Base-by-base conservation (phyloP, 2,797 vertebrate genomes). In the Urosaurus nigricauda region DNA sequence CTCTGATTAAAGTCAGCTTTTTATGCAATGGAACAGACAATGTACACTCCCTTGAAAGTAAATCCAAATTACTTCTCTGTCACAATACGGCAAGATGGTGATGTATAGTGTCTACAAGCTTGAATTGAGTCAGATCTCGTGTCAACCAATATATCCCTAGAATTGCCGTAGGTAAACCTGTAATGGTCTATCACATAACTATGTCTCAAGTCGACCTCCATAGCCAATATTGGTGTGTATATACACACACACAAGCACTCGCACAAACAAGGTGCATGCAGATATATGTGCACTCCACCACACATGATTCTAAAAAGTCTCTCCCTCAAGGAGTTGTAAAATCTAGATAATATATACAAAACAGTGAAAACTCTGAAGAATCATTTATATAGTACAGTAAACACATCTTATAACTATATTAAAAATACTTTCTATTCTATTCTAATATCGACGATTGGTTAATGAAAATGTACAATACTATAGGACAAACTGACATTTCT, bases 1-100 rank as follows among this genome's bases (percentile, higher is more conserved):
- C 65, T 70, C 63, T 73, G 58, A 88, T 84, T 79, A 84, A 73
- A 73, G 43, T 65, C 58, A 13, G 79, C 19, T 71, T 70, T 79
- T 78, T 21, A 82, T 81, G 14, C 70, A 81, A 71, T 70, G 53
- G 14, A 53, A 35, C 21, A 63, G 40, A 78, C 47, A 85, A 56
- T 51, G 7, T 85, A 74, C 40, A 75, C 9, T 26, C 74, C 40
- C 37, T 40, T 53, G 40, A 26, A 84, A 17, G 32, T 60, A 56
- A 75, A 85, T 14, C 35, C 58, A 85, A 86, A 63, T 74, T 63
- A 63, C 2, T 53, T 35, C 12, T 82, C n/a, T 56, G 14, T 40
- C 29, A 75, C 53, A 87, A n/a, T 58, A 73, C 5, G 51, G 11
- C 43, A 24, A 89, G 16, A 5, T 78, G 37, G 9, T 80, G 40